Percentiles rank a stretch among this genome's conserved stretches.
Conservation (phyloP, 2,888 invertebrate species). For the Beris morrisii region DNA sequence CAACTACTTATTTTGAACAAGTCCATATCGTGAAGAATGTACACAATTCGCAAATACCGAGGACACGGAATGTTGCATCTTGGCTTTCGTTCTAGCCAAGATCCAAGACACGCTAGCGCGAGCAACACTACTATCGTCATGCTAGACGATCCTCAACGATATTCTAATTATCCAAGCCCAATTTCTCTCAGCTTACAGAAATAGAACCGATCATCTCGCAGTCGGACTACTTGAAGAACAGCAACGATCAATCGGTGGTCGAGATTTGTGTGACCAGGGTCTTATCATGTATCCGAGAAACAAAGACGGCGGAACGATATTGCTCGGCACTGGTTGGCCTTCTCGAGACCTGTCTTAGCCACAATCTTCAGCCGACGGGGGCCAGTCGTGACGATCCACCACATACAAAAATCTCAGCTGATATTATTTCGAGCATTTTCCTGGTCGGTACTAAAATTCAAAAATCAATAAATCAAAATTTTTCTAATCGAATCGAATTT, state of each 20-base stretch:
- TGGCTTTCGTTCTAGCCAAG: no score
- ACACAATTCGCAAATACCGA: no score
- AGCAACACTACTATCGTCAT: no score
- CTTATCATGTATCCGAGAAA: constrained; percentile 88
- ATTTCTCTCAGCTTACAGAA: constrained; percentile 62
- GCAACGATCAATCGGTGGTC: constrained; percentile 91
- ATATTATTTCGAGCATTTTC: constrained; percentile 92
- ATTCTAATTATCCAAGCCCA: constrained; percentile 5
- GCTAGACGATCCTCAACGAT: not conserved
- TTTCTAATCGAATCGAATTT: constrained; percentile 5
- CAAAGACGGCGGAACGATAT: constrained; percentile 80
- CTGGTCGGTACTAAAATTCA: constrained; percentile 63
- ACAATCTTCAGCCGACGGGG: constrained; percentile 76
- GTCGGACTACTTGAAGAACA: constrained; percentile 80
- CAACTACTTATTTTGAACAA: no score
- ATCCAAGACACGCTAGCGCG: no score
- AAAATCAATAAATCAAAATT: constrained; percentile 2
- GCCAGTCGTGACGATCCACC: constrained; percentile 82
- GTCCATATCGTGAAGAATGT: no score
- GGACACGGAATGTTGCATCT: no score
- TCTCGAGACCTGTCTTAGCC: constrained; percentile 83
- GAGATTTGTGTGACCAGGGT: constrained; percentile 92
- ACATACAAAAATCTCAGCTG: constrained; percentile 94
- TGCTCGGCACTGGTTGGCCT: constrained; percentile 80
- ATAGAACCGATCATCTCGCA: constrained; percentile 81